Base-by-base conservation (phyloP, 2,113 vertebrate genomes). In the Onychostruthus taczanowskii region DNA sequence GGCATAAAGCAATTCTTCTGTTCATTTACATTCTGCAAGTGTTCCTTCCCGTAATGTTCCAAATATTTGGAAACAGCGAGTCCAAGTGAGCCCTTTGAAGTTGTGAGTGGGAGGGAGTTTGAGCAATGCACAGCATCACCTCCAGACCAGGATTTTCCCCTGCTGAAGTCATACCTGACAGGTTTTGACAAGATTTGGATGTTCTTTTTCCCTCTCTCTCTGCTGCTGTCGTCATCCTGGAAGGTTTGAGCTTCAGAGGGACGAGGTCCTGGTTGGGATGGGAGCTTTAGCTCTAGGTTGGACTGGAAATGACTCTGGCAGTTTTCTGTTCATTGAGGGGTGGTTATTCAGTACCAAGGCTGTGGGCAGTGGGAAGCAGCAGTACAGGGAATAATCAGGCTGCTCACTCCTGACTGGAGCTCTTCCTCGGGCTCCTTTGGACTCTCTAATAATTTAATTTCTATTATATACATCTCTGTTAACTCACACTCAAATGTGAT, bases 21-120 rank as follows among this genome's bases (percentile, higher is more conserved):
- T 16, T 69, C 41, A 20, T 37, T 63, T 56, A 2, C 26, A 2
- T 63, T 50, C 49, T 1, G 0, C 47, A 19, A 64, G 44, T 23
- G 31, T 52, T 93, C 16, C 41, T 89, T 37, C 47, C n/a, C 3
- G 1, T 53, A 66, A 64, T 35, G 39, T 35, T 53, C 19, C 31
- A 19, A 2, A 4, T 19, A 20, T 75, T 68, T 68, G 53, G 90
- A 68, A 84, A 39, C 15, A 56, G 11, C 5, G 1, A 67, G 20
- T 50, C 12, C 23, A 43, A 0, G 43, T 3, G 2, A 73, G 16
- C 16, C 59, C 33, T 80, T 89, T 59, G 11, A 44, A 80, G 41
- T 7, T n/a, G 46, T 49, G 64, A 81, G 47, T 33, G 50, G 77
- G 22, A 84, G 39, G 44, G 43, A 43, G 37, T 72, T 50, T 46